Conservation (phyloP, 2,797 vertebrate species). For the Falco concolor region DNA sequence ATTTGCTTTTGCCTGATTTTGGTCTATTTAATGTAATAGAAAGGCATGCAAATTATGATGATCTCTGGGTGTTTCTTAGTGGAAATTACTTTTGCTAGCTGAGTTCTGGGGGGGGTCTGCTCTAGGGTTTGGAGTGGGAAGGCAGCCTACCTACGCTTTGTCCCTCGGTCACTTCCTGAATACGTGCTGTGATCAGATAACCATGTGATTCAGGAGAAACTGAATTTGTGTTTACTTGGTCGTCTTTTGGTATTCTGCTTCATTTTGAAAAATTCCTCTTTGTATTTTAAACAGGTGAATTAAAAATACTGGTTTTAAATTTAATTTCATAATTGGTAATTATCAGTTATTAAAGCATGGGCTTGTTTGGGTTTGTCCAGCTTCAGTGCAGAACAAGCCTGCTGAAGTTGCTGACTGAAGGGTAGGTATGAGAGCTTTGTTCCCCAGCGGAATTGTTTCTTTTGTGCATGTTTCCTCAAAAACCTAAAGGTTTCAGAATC, state of each 20-base stretch:
- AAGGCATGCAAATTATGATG: background rate
- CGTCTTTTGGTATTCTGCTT: background rate
- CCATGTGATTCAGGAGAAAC: background rate
- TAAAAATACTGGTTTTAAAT: background rate
- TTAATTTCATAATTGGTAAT: no score
- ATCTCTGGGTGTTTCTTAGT: background rate
- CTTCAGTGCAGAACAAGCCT: background rate
- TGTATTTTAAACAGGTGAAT: background rate
- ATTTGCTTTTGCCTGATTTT: background rate
- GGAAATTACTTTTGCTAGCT: background rate
- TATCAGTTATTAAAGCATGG: background rate
- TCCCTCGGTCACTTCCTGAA: fast-evolving
- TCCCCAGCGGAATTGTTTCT: background rate
- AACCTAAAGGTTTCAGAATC: background rate
- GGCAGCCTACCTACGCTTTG: background rate
- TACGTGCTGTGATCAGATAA: background rate
- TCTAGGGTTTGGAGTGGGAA: background rate
- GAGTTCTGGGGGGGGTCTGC: background rate
- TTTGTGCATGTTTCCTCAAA: background rate
- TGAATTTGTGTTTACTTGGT: background rate
- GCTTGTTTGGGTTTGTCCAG: background rate
- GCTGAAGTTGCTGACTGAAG: background rate
- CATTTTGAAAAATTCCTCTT: fast-evolving
- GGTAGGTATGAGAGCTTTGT: background rate
- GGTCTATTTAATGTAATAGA: background rate